A percentile compares a stretch with the other conserved stretches of the same genome.
These are phyloP conservation scores for Drosophila murphyi DNA, from an alignment of 1,140 invertebrate genomes.

Conservation along the genomic window DNA sequence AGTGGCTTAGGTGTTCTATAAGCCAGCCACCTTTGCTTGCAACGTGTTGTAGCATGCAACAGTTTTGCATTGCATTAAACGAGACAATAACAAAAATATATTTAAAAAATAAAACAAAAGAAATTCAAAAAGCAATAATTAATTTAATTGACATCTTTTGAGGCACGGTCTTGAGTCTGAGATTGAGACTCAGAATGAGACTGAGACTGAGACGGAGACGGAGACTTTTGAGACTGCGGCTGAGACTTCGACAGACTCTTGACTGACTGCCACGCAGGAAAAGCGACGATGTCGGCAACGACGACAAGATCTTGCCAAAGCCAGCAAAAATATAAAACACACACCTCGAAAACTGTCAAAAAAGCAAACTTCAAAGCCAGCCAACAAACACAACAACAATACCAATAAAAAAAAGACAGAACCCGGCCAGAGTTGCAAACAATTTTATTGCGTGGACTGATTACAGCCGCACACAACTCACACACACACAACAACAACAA, in stretches of 20 bases:
- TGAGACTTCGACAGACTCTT: slow-evolving; percentile 44
- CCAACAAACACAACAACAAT: slow-evolving; percentile 56
- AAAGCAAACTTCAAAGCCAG: slow-evolving; percentile 67
- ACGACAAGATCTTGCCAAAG: slow-evolving; percentile 67
- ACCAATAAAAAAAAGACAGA: slow-evolving; percentile 64
- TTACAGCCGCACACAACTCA: slow-evolving; percentile 66
- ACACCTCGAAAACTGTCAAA: slow-evolving; percentile 83
- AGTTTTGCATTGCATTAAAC: slow-evolving; percentile 73
- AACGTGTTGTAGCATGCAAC: slow-evolving; percentile 65
- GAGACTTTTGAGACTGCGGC: slow-evolving; percentile 44
- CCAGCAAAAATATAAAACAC: slow-evolving; percentile 43
- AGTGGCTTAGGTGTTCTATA: slow-evolving; percentile 60
- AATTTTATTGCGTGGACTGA: slow-evolving; percentile 83
- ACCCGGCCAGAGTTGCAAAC: slow-evolving; percentile 68
- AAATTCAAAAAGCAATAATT: slow-evolving; percentile 79
- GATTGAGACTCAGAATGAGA: slow-evolving; percentile 17
- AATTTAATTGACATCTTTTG: slow-evolving; percentile 83
- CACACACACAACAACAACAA: slow-evolving; percentile 23
- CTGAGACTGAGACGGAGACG: slow-evolving; percentile 36
- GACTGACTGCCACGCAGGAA: slow-evolving; percentile 80
- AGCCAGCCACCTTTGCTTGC: slow-evolving; percentile 60
- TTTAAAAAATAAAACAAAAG: slow-evolving; percentile 30
- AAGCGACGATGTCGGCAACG: slow-evolving; percentile 52
- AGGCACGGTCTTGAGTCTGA: slow-evolving; percentile 59
- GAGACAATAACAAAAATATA: slow-evolving; percentile 13